Percentiles rank a stretch among this genome's conserved stretches.
Evolutionary conservation across 1,140 invertebrate genomes (phyloP).

Genomic region (Trypoxylus dichotomus): DNA sequence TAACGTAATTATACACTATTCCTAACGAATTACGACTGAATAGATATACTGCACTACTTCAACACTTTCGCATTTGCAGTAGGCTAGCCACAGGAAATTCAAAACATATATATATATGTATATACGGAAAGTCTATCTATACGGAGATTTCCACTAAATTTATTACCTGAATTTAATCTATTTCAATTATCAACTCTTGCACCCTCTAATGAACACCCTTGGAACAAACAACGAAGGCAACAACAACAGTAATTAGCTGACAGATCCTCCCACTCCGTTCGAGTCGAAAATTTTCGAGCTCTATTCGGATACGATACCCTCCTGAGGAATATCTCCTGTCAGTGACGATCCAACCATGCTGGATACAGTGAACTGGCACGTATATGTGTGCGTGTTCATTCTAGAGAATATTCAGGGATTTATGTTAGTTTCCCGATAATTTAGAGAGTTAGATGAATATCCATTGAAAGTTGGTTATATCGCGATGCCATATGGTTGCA

Average conservation of each 20-base stretch:
- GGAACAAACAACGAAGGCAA: neutral
- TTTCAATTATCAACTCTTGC: slow-evolving; percentile 7
- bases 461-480: neutral
- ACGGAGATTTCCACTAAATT: neutral
- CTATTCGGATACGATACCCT: neutral
- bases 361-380: neutral
- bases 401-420: neutral
- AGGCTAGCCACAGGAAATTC: neutral
- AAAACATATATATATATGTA: neutral
- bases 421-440: neutral
- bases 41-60: neutral
- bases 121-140: neutral
- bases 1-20: too few relatives aligned
- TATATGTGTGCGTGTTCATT: neutral
- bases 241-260: slow-evolving; percentile 6
- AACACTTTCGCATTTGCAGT: neutral
- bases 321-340: neutral
- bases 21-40: too few relatives aligned
- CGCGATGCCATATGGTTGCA: too few relatives aligned
- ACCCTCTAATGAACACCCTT: neutral
- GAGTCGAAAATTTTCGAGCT: slow-evolving; percentile 6
- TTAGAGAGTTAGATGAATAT: neutral
- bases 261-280: neutral
- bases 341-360: neutral
- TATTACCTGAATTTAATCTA: slow-evolving; percentile 4